These are phyloP conservation scores for Apostichopus japonicus DNA, from an alignment of 35 echinoderm and acorn worm species.

Conservation along the genomic window DNA sequence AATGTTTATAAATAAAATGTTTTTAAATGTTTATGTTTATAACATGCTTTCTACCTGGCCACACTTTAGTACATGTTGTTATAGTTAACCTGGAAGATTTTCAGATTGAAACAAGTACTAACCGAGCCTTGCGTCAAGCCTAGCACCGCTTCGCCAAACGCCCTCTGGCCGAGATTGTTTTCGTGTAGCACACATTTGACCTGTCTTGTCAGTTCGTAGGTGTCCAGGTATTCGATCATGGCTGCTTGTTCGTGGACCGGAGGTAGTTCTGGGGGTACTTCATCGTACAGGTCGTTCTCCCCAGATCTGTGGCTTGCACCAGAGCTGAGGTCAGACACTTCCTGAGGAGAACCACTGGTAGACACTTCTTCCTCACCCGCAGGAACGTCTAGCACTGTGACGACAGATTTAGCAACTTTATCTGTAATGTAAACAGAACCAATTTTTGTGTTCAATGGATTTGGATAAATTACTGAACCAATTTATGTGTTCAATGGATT, in stretches of 20 bases:
- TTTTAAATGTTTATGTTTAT: too few relatives aligned
- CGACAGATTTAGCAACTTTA: slow-evolving; percentile 59
- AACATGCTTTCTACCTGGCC: too few relatives aligned
- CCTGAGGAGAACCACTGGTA: background rate
- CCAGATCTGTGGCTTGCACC: background rate
- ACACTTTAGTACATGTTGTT: too few relatives aligned
- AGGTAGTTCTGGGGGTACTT: slow-evolving; percentile 78
- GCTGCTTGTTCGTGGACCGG: slow-evolving; percentile 96
- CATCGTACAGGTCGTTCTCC: slow-evolving; percentile 51
- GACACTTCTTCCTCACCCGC: slow-evolving; percentile 42
- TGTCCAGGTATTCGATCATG: slow-evolving; percentile 94
- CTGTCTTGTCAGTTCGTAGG: slow-evolving; percentile 85
- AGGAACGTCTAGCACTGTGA: slow-evolving; percentile 56
- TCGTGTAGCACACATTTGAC: slow-evolving; percentile 92
- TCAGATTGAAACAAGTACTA: background rate
- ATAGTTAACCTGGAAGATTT: background rate
- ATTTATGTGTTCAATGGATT: too few relatives aligned
- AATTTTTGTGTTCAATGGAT: too few relatives aligned
- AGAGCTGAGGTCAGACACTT: background rate
- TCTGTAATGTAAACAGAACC: slow-evolving; percentile 5
- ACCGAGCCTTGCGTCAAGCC: slow-evolving; percentile 98
- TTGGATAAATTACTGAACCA: too few relatives aligned
- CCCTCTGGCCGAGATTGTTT: slow-evolving; percentile 94
- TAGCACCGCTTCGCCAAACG: slow-evolving; percentile 93
- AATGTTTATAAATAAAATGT: too few relatives aligned